Base-by-base conservation (phyloP, 2,888 invertebrate species). In the Tanytarsus gracilentus region DNA sequence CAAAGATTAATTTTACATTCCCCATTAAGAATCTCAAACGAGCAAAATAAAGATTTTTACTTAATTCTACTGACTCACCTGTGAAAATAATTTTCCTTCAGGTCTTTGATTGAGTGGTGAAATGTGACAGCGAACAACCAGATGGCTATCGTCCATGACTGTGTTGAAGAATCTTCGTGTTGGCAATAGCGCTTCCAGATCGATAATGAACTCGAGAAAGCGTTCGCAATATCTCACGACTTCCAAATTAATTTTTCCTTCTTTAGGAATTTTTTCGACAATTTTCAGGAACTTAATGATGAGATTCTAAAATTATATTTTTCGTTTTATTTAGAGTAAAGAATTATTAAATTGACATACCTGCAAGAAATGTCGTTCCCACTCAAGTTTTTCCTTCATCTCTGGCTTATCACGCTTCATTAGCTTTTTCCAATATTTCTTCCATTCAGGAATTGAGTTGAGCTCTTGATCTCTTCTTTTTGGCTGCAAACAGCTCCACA, bases 111-210 rank as follows among this genome's bases (percentile, higher is more conserved):
- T 73, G 40, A 99, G 78, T 60, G 84, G 78, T 2, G 92, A 87
- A 65, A 97, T 77, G 66, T 87, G 84, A 68, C 95, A 92, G 55
- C 89, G 82, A 8, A 95, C 93, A 49, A 99, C 87, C 33, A 98
- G 77, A 72, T 99, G 97, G 63, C 88, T 85, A 74, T 96, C 94
- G 70, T 98, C 96, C 73, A 99, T 79, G 1, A 99, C 85, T 0
- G 91, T 90, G 74, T 98, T 97, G 75, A 99, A 95, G 75, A 97
- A 99, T 52, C 99, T 80, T 33, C 99, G 80, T 0, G 98, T 99
- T 0, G 96, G 96, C 67, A 99, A 75, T 64, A 97, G 77, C 1
- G 97, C 94, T 70, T 98, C 97, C 66, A 99, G 77, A 72, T 99
- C 99, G 61, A 97, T 95, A 74, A 98, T 80, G 64, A 99, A 77